A percentile compares a stretch with the other conserved stretches of the same genome.
Conservation (phyloP, 2,888 invertebrate genomes). For the Cheilosia pagana region DNA sequence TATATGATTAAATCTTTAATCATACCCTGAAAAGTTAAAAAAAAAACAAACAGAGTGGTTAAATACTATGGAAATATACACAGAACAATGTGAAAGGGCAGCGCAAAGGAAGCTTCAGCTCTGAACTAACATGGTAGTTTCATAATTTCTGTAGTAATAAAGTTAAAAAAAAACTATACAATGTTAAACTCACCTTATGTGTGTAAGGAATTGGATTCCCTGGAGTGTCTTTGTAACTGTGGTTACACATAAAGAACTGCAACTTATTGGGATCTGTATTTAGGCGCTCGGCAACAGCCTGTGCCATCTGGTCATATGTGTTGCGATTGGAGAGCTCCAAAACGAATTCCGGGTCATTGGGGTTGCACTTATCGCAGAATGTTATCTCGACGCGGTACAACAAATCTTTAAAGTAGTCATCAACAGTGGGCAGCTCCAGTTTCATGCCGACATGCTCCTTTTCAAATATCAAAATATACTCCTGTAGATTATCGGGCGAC, state of each 20-base stretch:
- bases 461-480: constrained; percentile 98
- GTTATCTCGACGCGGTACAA: constrained; percentile 96
- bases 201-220: constrained; percentile 82
- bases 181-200: constrained; percentile 79
- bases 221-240: constrained; percentile 83
- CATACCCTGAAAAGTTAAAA: constrained; percentile 78
- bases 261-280: constrained; percentile 96
- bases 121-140: too few species aligned
- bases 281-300: constrained; percentile 95
- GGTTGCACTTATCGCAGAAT: constrained; percentile 97
- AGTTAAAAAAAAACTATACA: too few species aligned
- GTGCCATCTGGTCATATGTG: constrained; percentile 97
- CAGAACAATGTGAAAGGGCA: too few species aligned
- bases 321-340: constrained; percentile 96
- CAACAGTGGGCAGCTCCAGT: constrained; percentile 94
- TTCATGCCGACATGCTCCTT: constrained; percentile 92
- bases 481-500: constrained; percentile 92
- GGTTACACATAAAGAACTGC: constrained; percentile 98
- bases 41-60: not conserved
- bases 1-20: constrained; percentile 94
- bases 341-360: constrained; percentile 92
- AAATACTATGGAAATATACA: too few species aligned
- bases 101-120: too few species aligned
- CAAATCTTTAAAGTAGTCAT: constrained; percentile 96
- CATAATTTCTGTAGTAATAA: too few species aligned